Evolutionary conservation across 2,888 invertebrate genomes (phyloP).

Genomic region (Tineola bisselliella): DNA sequence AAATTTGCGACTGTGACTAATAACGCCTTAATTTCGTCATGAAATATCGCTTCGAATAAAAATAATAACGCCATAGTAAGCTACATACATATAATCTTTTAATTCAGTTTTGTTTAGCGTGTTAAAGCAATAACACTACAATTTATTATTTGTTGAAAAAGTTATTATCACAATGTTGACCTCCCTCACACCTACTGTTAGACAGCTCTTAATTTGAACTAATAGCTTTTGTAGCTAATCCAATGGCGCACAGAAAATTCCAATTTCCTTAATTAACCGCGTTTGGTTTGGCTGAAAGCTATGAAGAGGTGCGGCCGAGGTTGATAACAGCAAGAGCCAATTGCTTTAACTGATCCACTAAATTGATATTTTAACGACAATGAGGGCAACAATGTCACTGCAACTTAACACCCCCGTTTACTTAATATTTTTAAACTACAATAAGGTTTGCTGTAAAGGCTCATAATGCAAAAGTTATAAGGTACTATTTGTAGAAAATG

Average conservation of each 20-base stretch:
- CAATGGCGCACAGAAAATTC: slow-evolving; percentile 59
- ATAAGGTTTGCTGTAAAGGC: slow-evolving; percentile 7
- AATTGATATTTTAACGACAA: slow-evolving; percentile 10
- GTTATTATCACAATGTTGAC: slow-evolving; percentile 3
- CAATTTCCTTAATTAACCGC: slow-evolving; percentile 67
- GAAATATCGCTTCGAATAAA: too few relatives aligned
- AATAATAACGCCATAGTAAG: too few relatives aligned
- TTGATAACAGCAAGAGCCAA: slow-evolving; percentile 27
- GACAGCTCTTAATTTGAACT: slow-evolving; percentile 64
- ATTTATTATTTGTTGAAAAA: not conserved
- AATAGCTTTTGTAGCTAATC: slow-evolving; percentile 61
- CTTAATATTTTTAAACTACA: slow-evolving; percentile 6
- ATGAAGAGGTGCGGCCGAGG: slow-evolving; percentile 51
- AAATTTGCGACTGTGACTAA: too few relatives aligned
- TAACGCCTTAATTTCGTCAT: too few relatives aligned
- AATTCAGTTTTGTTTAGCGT: too few relatives aligned
- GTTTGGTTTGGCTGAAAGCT: slow-evolving; percentile 46
- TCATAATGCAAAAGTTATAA: not conserved
- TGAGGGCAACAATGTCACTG: not conserved
- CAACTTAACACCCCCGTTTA: slow-evolving; percentile 6
- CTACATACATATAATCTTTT: too few relatives aligned
- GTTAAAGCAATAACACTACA: too few relatives aligned
- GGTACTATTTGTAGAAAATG: not conserved
- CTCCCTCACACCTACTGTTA: slow-evolving; percentile 29
- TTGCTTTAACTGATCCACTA: not conserved